Evolutionary conservation across 2,113 vertebrate genomes (phyloP).

Genomic region (Gymnarchus niloticus): DNA sequence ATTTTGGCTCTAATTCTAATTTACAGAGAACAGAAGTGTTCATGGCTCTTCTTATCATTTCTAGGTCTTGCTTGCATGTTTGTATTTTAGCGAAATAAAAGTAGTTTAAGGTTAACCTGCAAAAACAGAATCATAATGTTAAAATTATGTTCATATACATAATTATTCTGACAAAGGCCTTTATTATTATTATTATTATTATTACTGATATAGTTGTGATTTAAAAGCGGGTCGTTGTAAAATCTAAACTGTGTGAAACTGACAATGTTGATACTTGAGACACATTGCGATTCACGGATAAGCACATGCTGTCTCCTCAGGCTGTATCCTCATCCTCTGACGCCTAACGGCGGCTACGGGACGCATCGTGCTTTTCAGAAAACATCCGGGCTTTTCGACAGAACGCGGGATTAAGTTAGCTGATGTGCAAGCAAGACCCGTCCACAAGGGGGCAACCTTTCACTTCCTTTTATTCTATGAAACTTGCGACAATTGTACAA

Average conservation of each 20-base stretch:
- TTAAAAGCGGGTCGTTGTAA: background rate
- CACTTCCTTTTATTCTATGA: slow-evolving; percentile 59
- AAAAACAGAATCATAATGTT: background rate
- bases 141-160: background rate
- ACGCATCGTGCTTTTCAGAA: background rate
- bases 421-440: slow-evolving; percentile 65
- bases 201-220: background rate
- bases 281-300: background rate
- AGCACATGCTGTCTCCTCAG: background rate
- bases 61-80: slow-evolving; percentile 84
- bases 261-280: background rate
- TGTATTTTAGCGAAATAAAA: slow-evolving; percentile 71
- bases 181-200: background rate
- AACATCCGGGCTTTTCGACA: slow-evolving; percentile 59
- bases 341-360: background rate
- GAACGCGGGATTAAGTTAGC: slow-evolving; percentile 55
- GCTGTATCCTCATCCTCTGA: background rate
- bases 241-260: background rate
- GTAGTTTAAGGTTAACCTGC: slow-evolving; percentile 64
- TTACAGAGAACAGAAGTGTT: slow-evolving; percentile 92
- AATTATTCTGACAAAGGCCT: background rate
- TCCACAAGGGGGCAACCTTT: slow-evolving; percentile 51
- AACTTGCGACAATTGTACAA: slow-evolving; percentile 71
- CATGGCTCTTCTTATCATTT: slow-evolving; percentile 94
- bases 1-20: slow-evolving; percentile 97